These are phyloP conservation scores for Heterohyrax brucei DNA, from an alignment of 2,797 vertebrate species.

Conservation along the genomic window DNA sequence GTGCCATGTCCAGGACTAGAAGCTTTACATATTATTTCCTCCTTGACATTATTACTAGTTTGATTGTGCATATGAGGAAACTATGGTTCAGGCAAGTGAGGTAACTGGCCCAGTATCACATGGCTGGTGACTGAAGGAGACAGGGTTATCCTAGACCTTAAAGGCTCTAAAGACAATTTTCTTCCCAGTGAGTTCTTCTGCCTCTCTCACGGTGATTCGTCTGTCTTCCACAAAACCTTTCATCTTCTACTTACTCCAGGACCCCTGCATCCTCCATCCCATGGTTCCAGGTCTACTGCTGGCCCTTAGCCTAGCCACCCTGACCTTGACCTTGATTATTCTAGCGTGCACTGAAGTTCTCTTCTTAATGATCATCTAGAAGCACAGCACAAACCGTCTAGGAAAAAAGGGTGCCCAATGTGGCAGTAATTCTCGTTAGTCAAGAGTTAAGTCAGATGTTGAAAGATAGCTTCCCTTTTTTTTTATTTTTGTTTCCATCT, in stretches of 20 bases:
- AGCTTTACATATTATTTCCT: background rate
- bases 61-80: background rate
- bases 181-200: background rate
- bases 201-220: background rate
- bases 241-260: background rate
- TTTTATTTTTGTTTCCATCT: background rate
- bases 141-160: background rate
- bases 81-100: background rate
- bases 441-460: background rate
- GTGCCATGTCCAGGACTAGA: background rate
- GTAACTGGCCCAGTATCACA: background rate
- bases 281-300: background rate
- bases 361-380: background rate
- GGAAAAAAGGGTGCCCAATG: background rate
- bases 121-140: background rate
- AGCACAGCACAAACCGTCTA: background rate
- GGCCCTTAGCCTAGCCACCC: background rate
- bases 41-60: background rate
- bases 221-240: background rate
- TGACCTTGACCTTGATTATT: background rate
- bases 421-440: background rate
- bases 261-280: background rate
- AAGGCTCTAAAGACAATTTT: background rate
- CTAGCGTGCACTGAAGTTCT: background rate
- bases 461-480: background rate